Evolutionary conservation across 2,113 vertebrate genomes (phyloP), one percentile per base, ranked within the genome.

Genomic region (Halichoerus grypus): DNA sequence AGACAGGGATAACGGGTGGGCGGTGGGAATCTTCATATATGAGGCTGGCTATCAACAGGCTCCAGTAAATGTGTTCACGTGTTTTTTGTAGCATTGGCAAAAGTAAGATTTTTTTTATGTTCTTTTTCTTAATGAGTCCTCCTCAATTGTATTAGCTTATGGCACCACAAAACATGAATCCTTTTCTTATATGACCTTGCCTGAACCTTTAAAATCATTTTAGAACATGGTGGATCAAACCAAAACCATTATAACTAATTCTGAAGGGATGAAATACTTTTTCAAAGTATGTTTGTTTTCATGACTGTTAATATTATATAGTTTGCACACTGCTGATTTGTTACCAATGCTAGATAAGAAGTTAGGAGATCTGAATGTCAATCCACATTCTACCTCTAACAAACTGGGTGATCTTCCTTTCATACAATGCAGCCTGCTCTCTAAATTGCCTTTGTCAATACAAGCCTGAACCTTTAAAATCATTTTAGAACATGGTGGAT

Each of bases 221-320:
- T 94, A 91, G 69, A 94, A 79, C 46, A 93, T 88, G 36, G 33
- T 74, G 8, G 91, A 88, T 84, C 36, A 93, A 93, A 88, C 31
- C 39, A 91, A 90, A 69, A 49, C 57, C 26, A 72, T 65, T 90
- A 11, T 76, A 84, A 31, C 2, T 77, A 82, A 63, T 88, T 69
- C 87, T 80, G 33, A 96, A 82, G 55, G 36, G 21, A 69, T 82
- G n/a, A 88, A 69, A 65, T 53, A 49, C 85, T 88, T 49, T 82
- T 83, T 12, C 0, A 9, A 88, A 55, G 55, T 55, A 31, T 69
- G 19, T 65, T 65, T 93, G 36, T 86, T 88, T 84, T 83, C 39
- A 95, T 77, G 77, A 46, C n/a, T 76, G 8, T 95, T 83, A 89
- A 26, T 89, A 63, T 88, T 74, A 51, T 65, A 26, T 55, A 77